phyloP scores from a whole-genome alignment of 2,888 invertebrate species.

The Leucozona laternaria region DNA sequence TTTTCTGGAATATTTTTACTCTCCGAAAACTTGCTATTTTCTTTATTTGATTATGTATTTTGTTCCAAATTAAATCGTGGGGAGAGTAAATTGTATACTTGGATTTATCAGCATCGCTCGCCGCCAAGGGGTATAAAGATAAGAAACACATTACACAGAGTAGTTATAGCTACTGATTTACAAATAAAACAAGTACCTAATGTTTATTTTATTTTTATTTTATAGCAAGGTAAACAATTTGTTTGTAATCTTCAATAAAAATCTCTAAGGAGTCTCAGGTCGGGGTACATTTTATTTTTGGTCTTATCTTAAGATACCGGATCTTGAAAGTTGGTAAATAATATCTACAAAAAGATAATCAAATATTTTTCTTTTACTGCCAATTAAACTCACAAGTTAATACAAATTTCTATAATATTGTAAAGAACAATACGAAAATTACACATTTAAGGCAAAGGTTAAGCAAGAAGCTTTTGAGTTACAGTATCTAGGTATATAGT shows the following conservation, averaged over 20 bases:
- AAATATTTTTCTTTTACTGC: not conserved
- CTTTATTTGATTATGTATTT: conserved; percentile 17
- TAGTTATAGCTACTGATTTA: conserved; percentile 3
- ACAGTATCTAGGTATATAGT: not conserved
- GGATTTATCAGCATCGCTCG: not conserved
- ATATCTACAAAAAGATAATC: not conserved
- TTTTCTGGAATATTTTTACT: not conserved
- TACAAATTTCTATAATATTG: not conserved
- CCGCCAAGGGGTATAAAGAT: conserved; percentile 11
- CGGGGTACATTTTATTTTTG: not conserved
- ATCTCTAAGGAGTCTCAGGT: not conserved
- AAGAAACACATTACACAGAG: not conserved
- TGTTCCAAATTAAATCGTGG: conserved; percentile 9
- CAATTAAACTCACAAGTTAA: not conserved
- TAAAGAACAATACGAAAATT: not conserved
- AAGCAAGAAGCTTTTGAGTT: not conserved
- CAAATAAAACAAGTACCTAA: conserved; percentile 20
- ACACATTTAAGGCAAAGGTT: not conserved
- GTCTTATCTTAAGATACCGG: conserved; percentile 24
- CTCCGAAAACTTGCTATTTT: not conserved
- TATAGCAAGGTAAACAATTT: not conserved
- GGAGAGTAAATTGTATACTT: conserved; percentile 2
- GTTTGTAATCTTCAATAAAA: conserved; percentile 16
- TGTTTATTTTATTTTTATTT: not conserved
- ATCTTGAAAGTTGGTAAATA: conserved; percentile 15